Base-by-base conservation (phyloP, 35 echinoderm and acorn worm species). In the Chiridota heheva region DNA sequence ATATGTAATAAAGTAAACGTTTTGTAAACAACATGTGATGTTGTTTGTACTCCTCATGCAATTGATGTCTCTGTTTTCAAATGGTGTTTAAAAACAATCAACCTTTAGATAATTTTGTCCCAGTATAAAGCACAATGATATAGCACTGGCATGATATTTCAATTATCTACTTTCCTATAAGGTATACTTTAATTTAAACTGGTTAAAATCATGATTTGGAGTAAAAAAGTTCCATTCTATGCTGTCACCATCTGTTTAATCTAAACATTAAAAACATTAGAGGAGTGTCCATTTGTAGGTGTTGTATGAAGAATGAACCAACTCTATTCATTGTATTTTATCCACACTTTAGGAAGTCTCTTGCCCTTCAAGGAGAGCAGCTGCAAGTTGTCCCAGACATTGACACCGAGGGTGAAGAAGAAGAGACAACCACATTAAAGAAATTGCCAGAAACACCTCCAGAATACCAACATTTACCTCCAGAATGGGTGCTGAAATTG, bases 331-430 rank as follows among this genome's bases (percentile, higher is more conserved):
- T 16, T 64, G 7, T 28, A n/a, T 36, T 59, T 69, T 90, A 20
- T 78, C 20, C 76, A 4, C 20, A 46, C 70, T 62, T 40, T 34
- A 90, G 93, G 88, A 86, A 82, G 84, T 78, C 86, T 2, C 47
- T 87, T 44, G 87, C 83, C 30, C 70, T 87, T 28, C 89, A 84
- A 63, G 83, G 78, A 42, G 80, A 80, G 40, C 79, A 83, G 29
- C 79, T 96, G 8, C 87, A 96, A 45, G 78, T 90, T 1, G 87
- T 91, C 0, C 93, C 93, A 18, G 93, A 96, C 60, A 87, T 96
- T 3, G 88, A 96, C 35, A 46, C 82, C 31, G 87, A 90, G 10
- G 88, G 79, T 6, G 89, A 86, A 20, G 49, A 70, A 16, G 72
- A 53, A 43, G 68, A 90, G 24, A 30, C 69, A 26, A 48, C 53